A percentile compares a stretch with the other conserved stretches of the same genome.
These are phyloP conservation scores for Cyphomyrmex costatus DNA, from an alignment of 1,140 invertebrate species.

Conservation along the genomic window DNA sequence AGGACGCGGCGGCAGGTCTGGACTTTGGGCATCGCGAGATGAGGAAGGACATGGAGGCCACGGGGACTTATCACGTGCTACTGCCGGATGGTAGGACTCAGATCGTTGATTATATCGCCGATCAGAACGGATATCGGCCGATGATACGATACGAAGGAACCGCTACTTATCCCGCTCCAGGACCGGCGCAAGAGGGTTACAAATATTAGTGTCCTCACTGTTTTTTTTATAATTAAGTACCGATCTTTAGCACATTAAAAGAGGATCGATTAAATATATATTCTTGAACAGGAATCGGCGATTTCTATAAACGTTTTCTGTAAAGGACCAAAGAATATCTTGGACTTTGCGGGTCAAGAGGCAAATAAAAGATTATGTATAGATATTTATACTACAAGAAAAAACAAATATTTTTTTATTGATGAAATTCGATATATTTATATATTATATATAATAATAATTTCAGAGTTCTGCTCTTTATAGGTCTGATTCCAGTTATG, in stretches of 20 bases:
- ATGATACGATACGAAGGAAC: conserved; percentile 91
- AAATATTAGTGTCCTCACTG: conserved; percentile 84
- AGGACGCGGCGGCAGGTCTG: conserved; percentile 87
- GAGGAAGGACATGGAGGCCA: conserved; percentile 88
- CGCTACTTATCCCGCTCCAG: conserved; percentile 83
- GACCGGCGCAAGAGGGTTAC: conserved; percentile 86
- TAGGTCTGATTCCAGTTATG: too few relatives aligned
- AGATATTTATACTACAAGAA: background rate
- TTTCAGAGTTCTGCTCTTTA: background rate
- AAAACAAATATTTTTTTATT: background rate
- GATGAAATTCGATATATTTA: background rate
- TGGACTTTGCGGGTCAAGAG: background rate
- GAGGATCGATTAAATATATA: background rate
- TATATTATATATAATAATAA: background rate
- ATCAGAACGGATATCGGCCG: conserved; percentile 89
- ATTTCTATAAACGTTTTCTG: background rate
- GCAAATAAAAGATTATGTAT: background rate
- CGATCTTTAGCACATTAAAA: conserved; percentile 23
- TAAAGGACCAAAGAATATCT: background rate
- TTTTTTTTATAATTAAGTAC: background rate
- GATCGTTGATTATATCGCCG: conserved; percentile 89
- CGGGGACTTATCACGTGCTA: conserved; percentile 89
- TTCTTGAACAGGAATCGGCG: background rate
- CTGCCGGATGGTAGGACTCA: conserved; percentile 90
- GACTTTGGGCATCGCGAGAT: conserved; percentile 90